Percentiles rank a stretch among this genome's conserved stretches.
Conservation (phyloP, 2,113 vertebrate genomes). For the Opisthocomus hoazin region DNA sequence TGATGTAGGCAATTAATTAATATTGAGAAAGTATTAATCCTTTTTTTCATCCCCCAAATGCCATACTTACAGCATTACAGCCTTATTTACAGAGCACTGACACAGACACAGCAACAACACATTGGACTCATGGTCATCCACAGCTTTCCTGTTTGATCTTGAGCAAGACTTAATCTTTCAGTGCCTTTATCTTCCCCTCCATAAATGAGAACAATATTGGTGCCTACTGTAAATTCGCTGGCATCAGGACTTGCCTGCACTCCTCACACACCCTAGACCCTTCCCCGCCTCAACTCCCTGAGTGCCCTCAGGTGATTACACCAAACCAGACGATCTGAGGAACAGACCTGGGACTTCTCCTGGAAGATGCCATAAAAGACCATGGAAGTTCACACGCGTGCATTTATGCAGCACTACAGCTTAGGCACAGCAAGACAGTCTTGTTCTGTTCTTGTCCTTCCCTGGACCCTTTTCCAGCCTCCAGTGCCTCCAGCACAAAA, state of each 20-base stretch:
- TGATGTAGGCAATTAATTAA: neutral
- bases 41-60: neutral
- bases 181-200: neutral
- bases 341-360: neutral
- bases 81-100: neutral
- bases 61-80: neutral
- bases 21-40: neutral
- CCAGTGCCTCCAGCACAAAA: neutral
- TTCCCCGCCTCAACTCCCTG: neutral
- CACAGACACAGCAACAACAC: neutral
- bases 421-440: neutral
- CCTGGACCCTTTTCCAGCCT: neutral
- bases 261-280: neutral
- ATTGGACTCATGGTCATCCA: neutral
- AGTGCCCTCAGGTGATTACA: neutral
- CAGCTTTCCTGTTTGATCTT: neutral
- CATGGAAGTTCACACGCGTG: neutral
- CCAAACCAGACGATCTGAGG: neutral
- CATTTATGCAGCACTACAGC: neutral
- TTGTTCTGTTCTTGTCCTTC: neutral
- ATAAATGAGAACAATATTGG: neutral
- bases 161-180: neutral
- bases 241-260: neutral
- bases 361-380: neutral
- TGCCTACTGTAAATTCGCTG: neutral